These are phyloP conservation scores for Oreochromis mossambicus DNA, from an alignment of 2,797 vertebrate species.

Conservation along the genomic window DNA sequence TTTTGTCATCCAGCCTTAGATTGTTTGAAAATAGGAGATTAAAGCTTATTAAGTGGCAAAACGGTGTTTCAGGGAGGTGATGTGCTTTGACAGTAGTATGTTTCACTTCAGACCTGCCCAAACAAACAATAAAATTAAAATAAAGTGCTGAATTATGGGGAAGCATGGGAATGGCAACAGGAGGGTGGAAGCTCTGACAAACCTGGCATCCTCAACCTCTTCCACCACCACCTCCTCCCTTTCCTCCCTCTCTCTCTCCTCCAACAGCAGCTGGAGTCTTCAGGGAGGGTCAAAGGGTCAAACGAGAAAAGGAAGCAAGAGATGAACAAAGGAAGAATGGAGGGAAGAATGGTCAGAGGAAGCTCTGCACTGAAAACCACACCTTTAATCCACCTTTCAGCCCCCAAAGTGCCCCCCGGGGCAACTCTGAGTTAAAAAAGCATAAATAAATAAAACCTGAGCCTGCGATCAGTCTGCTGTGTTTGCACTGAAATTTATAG, in stretches of 20 bases:
- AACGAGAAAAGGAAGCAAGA: slow-evolving; percentile 76
- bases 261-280: slow-evolving; percentile 96
- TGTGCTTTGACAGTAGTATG: background rate
- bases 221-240: slow-evolving; percentile 68
- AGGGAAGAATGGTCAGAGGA: slow-evolving; percentile 82
- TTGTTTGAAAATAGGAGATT: background rate
- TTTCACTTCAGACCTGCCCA: slow-evolving; percentile 60
- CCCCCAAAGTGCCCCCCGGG: background rate
- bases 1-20: background rate
- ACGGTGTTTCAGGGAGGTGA: background rate
- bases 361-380: slow-evolving; percentile 17
- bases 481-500: background rate
- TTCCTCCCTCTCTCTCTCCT: slow-evolving; percentile 89
- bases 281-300: slow-evolving; percentile 83
- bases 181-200: slow-evolving; percentile 74
- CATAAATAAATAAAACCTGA: background rate
- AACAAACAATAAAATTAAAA: slow-evolving; percentile 74
- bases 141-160: slow-evolving; percentile 46
- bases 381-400: background rate
- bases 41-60: background rate
- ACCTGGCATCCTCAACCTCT: slow-evolving; percentile 95
- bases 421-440: background rate
- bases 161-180: slow-evolving; percentile 34
- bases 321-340: slow-evolving; percentile 80
- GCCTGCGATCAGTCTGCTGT: background rate